Percentiles rank a stretch among this genome's conserved stretches.
phyloP scores from a whole-genome alignment of 2,888 invertebrate genomes.

The Syritta pipiens region DNA sequence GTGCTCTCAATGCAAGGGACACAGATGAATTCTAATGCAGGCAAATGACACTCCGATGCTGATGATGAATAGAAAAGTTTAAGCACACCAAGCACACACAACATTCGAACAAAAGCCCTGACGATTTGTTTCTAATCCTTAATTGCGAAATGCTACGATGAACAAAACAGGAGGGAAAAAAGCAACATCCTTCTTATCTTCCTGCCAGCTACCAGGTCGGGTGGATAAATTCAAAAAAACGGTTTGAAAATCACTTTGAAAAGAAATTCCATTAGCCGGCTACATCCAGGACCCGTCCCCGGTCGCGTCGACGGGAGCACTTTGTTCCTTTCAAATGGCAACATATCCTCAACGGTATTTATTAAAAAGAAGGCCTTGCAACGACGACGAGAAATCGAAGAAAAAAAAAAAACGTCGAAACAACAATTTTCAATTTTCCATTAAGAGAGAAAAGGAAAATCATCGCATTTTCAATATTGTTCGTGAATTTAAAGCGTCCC shows the following conservation, averaged over 20 bases:
- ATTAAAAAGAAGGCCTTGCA: neutral
- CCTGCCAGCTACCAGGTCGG: neutral
- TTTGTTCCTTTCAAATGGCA: neutral
- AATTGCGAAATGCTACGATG: neutral
- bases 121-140: neutral
- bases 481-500: neutral
- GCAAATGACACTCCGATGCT: no score
- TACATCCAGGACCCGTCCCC: neutral
- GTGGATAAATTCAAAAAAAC: neutral
- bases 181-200: neutral
- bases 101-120: no score
- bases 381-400: neutral
- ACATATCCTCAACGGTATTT: neutral
- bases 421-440: constrained; percentile 8
- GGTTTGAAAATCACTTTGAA: neutral
- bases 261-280: constrained; percentile 8
- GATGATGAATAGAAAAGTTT: no score
- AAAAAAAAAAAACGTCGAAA: neutral
- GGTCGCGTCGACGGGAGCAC: neutral
- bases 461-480: constrained; percentile 13
- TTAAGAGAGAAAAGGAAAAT: neutral
- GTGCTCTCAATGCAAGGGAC: no score
- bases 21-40: no score
- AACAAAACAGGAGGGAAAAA: neutral
- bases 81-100: no score